Percentiles rank a stretch among this genome's conserved stretches.
These are phyloP conservation scores for Pipistrellus pipistrellus DNA, from an alignment of 2,797 vertebrate genomes.

Conservation along the genomic window DNA sequence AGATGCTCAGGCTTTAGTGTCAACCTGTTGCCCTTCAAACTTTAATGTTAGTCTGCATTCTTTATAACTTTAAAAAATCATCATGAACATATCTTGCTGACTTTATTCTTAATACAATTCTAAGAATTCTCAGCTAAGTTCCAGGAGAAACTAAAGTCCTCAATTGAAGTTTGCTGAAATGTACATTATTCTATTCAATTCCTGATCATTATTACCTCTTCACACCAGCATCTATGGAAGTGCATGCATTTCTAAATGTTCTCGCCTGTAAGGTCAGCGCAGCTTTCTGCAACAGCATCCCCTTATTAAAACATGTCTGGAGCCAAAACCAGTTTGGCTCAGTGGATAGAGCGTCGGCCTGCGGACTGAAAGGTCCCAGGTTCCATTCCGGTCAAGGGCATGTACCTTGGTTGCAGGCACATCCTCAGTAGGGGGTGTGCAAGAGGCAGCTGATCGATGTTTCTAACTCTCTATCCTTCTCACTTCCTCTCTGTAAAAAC, in stretches of 20 bases:
- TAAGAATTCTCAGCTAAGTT: slow-evolving; percentile 47
- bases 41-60: slow-evolving; percentile 8
- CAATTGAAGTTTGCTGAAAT: not conserved
- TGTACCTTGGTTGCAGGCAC: too few species aligned
- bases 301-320: not conserved
- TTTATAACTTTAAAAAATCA: not conserved
- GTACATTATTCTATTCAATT: not conserved
- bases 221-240: not conserved
- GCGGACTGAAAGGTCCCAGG: too few species aligned
- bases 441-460: too few species aligned
- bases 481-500: too few species aligned
- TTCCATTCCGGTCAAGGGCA: too few species aligned
- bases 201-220: not conserved
- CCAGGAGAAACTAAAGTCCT: not conserved
- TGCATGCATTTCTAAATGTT: not conserved
- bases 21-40: not conserved
- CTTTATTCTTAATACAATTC: slow-evolving; percentile 28
- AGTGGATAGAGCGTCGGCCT: too few species aligned
- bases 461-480: too few species aligned
- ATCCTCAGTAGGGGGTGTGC: too few species aligned
- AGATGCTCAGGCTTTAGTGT: not conserved
- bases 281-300: not conserved
- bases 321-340: too few species aligned
- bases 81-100: slow-evolving; percentile 28
- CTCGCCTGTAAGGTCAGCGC: not conserved